Conservation (phyloP, 2,888 invertebrate species). For the Mythimna loreyi region DNA sequence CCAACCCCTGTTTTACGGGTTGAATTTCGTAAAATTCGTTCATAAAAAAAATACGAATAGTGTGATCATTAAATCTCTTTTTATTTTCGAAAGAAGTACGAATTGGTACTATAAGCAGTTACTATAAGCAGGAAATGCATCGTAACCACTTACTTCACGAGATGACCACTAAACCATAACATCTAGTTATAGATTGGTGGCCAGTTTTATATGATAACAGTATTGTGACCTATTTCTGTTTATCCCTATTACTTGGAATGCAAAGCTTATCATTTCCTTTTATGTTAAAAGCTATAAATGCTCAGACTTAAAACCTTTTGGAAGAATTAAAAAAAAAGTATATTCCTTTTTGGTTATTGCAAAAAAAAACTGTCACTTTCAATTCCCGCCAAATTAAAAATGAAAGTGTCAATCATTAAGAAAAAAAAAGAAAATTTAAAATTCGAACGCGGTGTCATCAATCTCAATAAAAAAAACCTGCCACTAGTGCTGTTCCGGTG, state of each 20-base stretch:
- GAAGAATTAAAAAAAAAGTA: background rate
- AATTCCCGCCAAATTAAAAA: conserved; percentile 2
- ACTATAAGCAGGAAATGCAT: conserved; percentile 9
- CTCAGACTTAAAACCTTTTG: background rate
- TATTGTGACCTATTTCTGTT: conserved; percentile 12
- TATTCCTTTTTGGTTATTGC: background rate
- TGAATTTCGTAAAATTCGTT: no score
- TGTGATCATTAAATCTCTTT: no score
- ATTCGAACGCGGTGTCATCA: conserved; percentile 20
- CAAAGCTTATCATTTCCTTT: conserved; percentile 21
- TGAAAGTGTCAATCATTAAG: background rate
- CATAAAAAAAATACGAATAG: no score
- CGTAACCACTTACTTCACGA: background rate
- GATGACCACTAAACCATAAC: conserved; percentile 16
- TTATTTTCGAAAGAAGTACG: no score
- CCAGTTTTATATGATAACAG: conserved; percentile 8
- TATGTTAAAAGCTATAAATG: conserved; percentile 2
- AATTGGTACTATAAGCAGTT: no score
- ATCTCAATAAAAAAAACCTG: conserved; percentile 8
- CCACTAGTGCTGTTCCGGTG: conserved; percentile 48
- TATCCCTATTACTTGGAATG: background rate
- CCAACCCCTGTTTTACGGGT: no score
- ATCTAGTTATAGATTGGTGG: conserved; percentile 7
- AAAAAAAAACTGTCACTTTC: conserved; percentile 3
- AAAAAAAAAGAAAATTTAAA: conserved; percentile 30